A percentile compares a stretch with the other conserved stretches of the same genome.
phyloP scores from a whole-genome alignment of 2,797 vertebrate genomes.

The Protosalanx chinensis region DNA sequence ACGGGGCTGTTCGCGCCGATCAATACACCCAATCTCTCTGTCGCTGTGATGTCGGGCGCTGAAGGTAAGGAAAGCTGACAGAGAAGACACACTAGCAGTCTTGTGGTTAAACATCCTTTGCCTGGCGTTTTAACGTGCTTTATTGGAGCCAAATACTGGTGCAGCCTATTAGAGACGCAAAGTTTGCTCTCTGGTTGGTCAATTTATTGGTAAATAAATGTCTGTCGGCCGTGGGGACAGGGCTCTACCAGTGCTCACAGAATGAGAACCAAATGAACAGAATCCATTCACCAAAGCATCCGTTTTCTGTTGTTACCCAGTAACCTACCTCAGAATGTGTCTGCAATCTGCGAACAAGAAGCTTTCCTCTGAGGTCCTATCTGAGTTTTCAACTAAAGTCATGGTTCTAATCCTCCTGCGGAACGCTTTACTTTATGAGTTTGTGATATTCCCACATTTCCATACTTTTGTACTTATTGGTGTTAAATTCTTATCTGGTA shows the following conservation, averaged over 20 bases:
- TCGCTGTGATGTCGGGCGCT: constrained; percentile 47
- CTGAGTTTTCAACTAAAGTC: too few relatives aligned
- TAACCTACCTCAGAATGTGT: too few relatives aligned
- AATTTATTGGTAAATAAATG: not conserved
- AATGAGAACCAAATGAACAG: too few relatives aligned
- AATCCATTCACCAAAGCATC: too few relatives aligned
- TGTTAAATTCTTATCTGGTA: constrained; percentile 1
- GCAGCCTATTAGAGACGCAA: not conserved
- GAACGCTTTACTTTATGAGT: too few relatives aligned
- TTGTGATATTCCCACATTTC: not conserved
- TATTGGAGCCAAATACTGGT: constrained; percentile 40
- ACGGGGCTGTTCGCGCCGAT: constrained; percentile 71
- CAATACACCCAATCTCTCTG: constrained; percentile 70
- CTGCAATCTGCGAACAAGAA: too few relatives aligned
- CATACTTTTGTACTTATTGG: not conserved
- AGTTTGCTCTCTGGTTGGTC: not conserved
- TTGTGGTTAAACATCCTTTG: constrained; percentile 78
- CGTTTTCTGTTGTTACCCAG: too few relatives aligned
- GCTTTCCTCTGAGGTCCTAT: too few relatives aligned
- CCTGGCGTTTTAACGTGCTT: constrained; percentile 69
- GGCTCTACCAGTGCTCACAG: too few relatives aligned
- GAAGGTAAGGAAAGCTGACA: constrained; percentile 71
- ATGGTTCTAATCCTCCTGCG: too few relatives aligned
- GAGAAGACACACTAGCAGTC: constrained; percentile 67
- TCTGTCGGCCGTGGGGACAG: not conserved